phyloP scores from a whole-genome alignment of 2,113 vertebrate genomes.

The Pyrgilauda ruficollis region DNA sequence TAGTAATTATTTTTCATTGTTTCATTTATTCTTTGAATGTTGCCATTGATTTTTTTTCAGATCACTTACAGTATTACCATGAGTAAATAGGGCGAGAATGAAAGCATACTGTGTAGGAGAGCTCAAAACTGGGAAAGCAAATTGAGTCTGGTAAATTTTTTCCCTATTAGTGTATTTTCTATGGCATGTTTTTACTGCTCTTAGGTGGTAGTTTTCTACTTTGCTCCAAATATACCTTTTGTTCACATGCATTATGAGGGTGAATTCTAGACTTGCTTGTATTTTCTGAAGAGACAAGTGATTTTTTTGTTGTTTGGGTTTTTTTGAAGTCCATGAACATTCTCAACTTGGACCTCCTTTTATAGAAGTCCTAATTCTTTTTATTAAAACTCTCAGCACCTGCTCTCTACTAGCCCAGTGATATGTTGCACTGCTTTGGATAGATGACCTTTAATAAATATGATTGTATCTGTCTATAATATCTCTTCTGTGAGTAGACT shows the following conservation, averaged over 20 bases:
- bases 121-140: background rate
- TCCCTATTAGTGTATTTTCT: background rate
- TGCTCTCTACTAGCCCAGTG: background rate
- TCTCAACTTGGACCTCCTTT: background rate
- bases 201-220: background rate
- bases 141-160: background rate
- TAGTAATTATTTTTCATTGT: background rate
- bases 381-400: background rate
- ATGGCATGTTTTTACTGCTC: background rate
- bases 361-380: background rate
- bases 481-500: background rate
- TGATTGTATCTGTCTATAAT: background rate
- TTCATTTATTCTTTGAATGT: background rate
- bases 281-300: background rate
- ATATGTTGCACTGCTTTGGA: background rate
- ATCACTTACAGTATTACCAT: background rate
- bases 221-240: background rate
- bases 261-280: background rate
- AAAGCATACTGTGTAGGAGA: background rate
- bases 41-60: background rate
- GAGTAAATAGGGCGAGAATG: background rate
- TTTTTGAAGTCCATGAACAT: background rate
- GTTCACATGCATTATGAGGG: background rate
- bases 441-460: background rate
- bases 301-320: background rate